Evolutionary conservation across 2,888 invertebrate genomes (phyloP), one percentile per base, ranked within the genome.

Genomic region (Lymantria monacha): DNA sequence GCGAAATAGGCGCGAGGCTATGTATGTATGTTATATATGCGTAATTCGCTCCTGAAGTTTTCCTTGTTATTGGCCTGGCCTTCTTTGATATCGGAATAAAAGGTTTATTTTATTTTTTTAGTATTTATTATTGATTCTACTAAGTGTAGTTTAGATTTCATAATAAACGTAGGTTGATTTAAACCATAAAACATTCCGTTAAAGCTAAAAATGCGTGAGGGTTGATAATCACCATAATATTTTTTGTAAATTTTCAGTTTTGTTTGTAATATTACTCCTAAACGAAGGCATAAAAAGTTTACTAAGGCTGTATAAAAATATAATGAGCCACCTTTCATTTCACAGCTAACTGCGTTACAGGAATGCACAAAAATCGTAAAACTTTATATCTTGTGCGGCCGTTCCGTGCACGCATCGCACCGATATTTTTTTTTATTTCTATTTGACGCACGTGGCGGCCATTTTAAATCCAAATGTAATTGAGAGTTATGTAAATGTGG

Each of bases 381-480:
- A 64, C 51, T 51, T 61, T 62, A 66, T 61, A 54, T 50, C 57
- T 59, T 45, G 51, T 63, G 70, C 59, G 71, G 69, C 61, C 69
- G 65, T 72, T 61, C 57, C 61, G 54, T 60, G 65, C 67, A 70
- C 69, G 61, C 67, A 67, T 69, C 64, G 61, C 65, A 41, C 60
- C 63, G 50, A 59, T 72, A 63, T 70, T 69, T 70, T 66, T 68
- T 74, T 76, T 76, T 71, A 71, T 75, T 74, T 75, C 72, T 75
- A 76, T 76, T 76, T 74, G 69, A 70, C 73, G 68, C 76, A 77
- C 75, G 75, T 70, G 76, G 57, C 68, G 58, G 73, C 75, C 76
- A 76, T 76, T 77, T 76, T 77, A 77, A 77, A 77, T 76, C 76
- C 74, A 73, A 74, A 76, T 76, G 76, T 77, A 77, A 77, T 77